phyloP scores from a whole-genome alignment of 64 coral and sea anemone genomes.

The Porites australiensis region DNA sequence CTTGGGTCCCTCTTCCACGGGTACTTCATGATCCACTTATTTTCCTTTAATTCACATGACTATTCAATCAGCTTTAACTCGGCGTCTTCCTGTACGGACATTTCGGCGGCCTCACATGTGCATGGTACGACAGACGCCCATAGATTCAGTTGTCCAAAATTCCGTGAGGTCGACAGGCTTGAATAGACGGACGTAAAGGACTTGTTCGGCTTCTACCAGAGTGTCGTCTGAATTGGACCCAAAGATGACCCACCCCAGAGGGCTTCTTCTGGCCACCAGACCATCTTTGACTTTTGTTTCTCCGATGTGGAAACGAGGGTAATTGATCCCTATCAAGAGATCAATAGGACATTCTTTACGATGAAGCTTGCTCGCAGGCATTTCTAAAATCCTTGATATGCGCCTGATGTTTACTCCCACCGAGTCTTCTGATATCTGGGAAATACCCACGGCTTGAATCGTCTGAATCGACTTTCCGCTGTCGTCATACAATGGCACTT shows the following conservation, averaged over 20 bases:
- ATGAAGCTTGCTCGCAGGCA: neutral
- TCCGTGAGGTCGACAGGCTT: constrained; percentile 69
- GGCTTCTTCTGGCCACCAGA: constrained; percentile 67
- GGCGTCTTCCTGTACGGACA: neutral
- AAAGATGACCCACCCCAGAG: constrained; percentile 84
- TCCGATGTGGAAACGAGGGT: constrained; percentile 69
- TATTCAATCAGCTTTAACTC: constrained; percentile 8
- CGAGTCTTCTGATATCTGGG: constrained; percentile 54
- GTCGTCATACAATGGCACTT: constrained; percentile 49
- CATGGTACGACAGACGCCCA: constrained; percentile 75
- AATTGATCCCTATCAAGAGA: constrained; percentile 81
- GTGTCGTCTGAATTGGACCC: constrained; percentile 34
- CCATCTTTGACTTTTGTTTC: constrained; percentile 78
- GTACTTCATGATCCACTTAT: constrained; percentile 67
- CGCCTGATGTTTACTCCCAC: constrained; percentile 21
- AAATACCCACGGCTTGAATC: constrained; percentile 76
- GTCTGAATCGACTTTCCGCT: constrained; percentile 32
- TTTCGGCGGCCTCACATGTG: constrained; percentile 48
- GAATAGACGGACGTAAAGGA: constrained; percentile 65
- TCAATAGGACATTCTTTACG: constrained; percentile 69
- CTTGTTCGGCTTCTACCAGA: constrained; percentile 43
- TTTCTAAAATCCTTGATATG: constrained; percentile 43
- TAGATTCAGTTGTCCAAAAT: constrained; percentile 83
- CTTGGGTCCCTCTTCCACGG: constrained; percentile 33
- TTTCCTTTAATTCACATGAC: constrained; percentile 33